A percentile compares a stretch with the other conserved stretches of the same genome.
Conservation (phyloP, 2,888 invertebrate species). For the Megamerina dolium region DNA sequence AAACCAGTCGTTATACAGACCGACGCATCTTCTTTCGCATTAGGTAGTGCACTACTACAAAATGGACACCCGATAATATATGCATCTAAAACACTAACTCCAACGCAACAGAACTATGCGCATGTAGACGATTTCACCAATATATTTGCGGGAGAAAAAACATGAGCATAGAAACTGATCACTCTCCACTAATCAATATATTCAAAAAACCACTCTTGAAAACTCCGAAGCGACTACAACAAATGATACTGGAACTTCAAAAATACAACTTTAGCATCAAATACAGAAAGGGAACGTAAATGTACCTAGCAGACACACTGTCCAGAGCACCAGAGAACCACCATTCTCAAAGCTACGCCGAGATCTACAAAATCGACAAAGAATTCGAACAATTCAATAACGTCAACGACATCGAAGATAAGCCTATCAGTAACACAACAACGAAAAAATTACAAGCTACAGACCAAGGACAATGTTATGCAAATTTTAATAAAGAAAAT, state of each 20-base stretch:
- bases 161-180: too few relatives aligned
- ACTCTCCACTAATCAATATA: too few relatives aligned
- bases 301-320: neutral
- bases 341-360: too few relatives aligned
- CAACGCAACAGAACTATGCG: constrained; percentile 10
- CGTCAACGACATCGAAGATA: neutral
- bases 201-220: too few relatives aligned
- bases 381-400: too few relatives aligned
- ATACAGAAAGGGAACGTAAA: constrained; percentile 2
- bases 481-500: constrained; percentile 3
- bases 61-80: too few relatives aligned
- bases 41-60: constrained; percentile 11
- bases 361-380: constrained; percentile 6
- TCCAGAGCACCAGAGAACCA: too few relatives aligned
- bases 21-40: constrained; percentile 15
- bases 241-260: constrained; percentile 3
- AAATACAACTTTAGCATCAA: too few relatives aligned
- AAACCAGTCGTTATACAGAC: constrained; percentile 17
- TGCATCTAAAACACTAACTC: constrained; percentile 13
- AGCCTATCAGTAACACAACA: neutral
- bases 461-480: neutral
- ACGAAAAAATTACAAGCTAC: neutral
- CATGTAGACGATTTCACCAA: constrained; percentile 22
- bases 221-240: constrained; percentile 7
- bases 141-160: constrained; percentile 18